Base-by-base conservation (phyloP, 2,888 invertebrate species). In the Phyllotreta striolata region DNA sequence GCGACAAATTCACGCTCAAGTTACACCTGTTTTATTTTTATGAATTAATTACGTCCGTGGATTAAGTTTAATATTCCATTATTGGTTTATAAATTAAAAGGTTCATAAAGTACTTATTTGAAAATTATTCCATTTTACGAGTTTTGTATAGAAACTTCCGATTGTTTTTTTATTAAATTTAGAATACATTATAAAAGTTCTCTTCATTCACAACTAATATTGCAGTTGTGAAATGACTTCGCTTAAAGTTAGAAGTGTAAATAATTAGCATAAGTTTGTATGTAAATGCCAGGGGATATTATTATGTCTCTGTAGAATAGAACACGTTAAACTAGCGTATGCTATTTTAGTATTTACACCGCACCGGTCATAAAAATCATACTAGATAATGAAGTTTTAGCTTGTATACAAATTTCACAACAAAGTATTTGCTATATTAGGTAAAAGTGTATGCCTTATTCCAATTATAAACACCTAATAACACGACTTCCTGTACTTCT, bases 141-240 rank as follows among this genome's bases (percentile, higher is more conserved):
- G 9, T 41, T 41, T 41, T 24, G 24, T 24, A 24, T 24, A 24
- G 24, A 24, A 24, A 24, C 4, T 24, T 24, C 24, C 24, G 24
- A 24, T 24, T 24, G 24, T 24, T 24, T 24, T 24, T 24, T 24
- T 24, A 4, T 24, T 24, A 3, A 24, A 24, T 24, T 24, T 24
- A 24, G 24, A 24, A 24, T 24, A 4, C 24, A 24, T 4, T 3
- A 24, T 4, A 24, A 1, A 64, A 64, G 61, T 61, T 64, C 61
- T 54, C 47, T 56, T 51, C 54, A 57, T 64, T 57, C 24, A 39
- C 57, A 57, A 64, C 62, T 64, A 61, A 49, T 24, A 65, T 46
- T 61, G 24, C 12, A 51, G 40, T 43, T 57, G 24, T 57, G 55
- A 49, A 55, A 65, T 65, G 57, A 62, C 47, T 65, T 55, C 41